Base-by-base conservation (phyloP, 2,113 vertebrate species). In the Larimichthys polyactis region DNA sequence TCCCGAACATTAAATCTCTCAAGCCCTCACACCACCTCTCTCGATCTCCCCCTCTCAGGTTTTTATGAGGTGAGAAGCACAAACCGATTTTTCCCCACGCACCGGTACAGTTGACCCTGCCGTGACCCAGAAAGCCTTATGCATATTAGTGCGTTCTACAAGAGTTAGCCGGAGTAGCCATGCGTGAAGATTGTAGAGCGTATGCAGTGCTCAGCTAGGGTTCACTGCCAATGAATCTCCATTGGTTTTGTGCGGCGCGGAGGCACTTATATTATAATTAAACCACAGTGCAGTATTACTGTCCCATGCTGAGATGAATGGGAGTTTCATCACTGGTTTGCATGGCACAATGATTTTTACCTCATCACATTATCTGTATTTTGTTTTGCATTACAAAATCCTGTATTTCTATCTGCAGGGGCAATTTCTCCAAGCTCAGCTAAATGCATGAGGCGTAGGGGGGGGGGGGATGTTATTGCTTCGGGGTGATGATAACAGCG, bases 51-150 rank as follows among this genome's bases (percentile, higher is more conserved):
- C 36, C 11, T 69, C 81, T 87, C 70, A 55, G 55, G 71, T 81
- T 91, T 92, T 93, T 92, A 93, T 71, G 84, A 91, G 74, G 92
- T 91, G 93, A 87, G 86, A 92, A 88, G 88, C 86, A 77, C 82
- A 89, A 90, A 87, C 83, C n/a, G 58, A 88, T 79, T 70, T 62
- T 1, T 80, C 85, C 15, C 46, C 27, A 67, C 76, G 72, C 57
- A 48, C 46, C 5, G 17, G 57, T 54, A 74, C 24, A 73, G 51
- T 22, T 22, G 59, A 36, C 55, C 83, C 63, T 29, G 52, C 72
- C 75, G 86, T 66, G 79, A 89, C 89, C 76, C 79, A 82, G 51
- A 75, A 78, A 88, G 62, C 65, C 44, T 71, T 75, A 57, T 82
- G 74, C 83, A 83, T 87, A 89, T 86, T 88, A 79, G 62, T 78